Evolutionary conservation across 2,113 vertebrate genomes (phyloP), one percentile per base, ranked within the genome.

Genomic region (Apteryx owenii): DNA sequence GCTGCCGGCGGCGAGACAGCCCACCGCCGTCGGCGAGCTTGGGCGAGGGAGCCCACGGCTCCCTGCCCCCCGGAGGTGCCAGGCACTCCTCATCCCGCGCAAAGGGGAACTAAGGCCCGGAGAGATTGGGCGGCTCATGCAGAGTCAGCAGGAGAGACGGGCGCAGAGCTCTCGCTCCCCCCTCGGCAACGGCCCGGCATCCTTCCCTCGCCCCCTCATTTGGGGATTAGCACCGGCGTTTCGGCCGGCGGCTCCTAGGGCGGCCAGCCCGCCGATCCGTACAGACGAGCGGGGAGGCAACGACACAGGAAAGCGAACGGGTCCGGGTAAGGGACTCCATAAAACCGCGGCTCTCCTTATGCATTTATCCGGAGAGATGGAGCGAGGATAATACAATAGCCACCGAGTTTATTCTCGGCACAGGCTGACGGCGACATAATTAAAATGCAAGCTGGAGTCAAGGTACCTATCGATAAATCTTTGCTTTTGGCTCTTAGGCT

Each of bases 401-500:
- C 42, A n/a, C 51, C 2, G 26, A 85, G 51, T 82, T 86, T 70
- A 65, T 89, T 90, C 95, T 44, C 29, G 0, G 81, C 72, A 12
- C 81, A 69, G 58, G 88, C 81, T 53, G 56, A 61, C 3, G 61
- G 87, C 7, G 4, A 89, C 92, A 44, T 81, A 96, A 98, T 97
- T 95, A 96, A 98, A 97, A 97, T 69, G 79, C 96, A 95, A 95
- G 92, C 78, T 36, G 17, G 92, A 97, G 94, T 87, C 96, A 73
- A 68, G 93, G 83, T 88, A 89, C 77, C 97, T 72, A 96, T 94
- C 77, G 33, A 98, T 98, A 98, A 98, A 98, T 98, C 98, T 98
- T 97, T 95, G 96, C 98, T 97, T 95, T 95, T 95, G 96, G 96
- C 97, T 98, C 96, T 91, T 13, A 42, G 92, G 89, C 95, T 95